A percentile compares a stretch with the other conserved stretches of the same genome.
Conservation (phyloP, 1,140 invertebrate genomes). For the Sarcophaga bullata region DNA sequence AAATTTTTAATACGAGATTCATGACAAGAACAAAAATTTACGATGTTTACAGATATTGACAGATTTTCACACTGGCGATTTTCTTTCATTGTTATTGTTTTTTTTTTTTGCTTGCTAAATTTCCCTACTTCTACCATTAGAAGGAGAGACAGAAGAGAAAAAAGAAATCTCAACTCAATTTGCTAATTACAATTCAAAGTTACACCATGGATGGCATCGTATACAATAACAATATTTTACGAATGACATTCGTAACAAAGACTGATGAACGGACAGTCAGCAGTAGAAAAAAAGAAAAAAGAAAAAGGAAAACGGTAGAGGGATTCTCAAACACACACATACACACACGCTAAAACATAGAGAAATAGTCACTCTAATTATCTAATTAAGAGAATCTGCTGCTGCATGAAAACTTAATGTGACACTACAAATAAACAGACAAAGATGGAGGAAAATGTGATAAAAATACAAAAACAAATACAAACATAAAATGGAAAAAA, state of each 20-base stretch:
- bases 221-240: slow-evolving; percentile 31
- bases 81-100: background rate
- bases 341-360: background rate
- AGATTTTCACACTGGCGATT: background rate
- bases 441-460: background rate
- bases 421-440: background rate
- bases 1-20: no score
- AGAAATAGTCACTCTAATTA: slow-evolving; percentile 25
- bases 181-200: slow-evolving; percentile 28
- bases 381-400: slow-evolving; percentile 25
- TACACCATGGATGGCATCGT: background rate
- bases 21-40: no score
- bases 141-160: background rate
- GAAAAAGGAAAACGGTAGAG: background rate
- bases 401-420: slow-evolving; percentile 25
- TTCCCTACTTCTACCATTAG: no score
- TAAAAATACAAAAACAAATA: background rate
- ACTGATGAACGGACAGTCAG: slow-evolving; percentile 19
- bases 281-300: background rate
- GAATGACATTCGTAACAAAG: slow-evolving; percentile 31
- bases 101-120: no score
- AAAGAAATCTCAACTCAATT: slow-evolving; percentile 33
- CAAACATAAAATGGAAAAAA: background rate
- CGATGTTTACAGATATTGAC: background rate
- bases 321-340: background rate